Percentiles rank a stretch among this genome's conserved stretches.
phyloP scores from a whole-genome alignment of 2,797 vertebrate species.

The Poeciliopsis infans region DNA sequence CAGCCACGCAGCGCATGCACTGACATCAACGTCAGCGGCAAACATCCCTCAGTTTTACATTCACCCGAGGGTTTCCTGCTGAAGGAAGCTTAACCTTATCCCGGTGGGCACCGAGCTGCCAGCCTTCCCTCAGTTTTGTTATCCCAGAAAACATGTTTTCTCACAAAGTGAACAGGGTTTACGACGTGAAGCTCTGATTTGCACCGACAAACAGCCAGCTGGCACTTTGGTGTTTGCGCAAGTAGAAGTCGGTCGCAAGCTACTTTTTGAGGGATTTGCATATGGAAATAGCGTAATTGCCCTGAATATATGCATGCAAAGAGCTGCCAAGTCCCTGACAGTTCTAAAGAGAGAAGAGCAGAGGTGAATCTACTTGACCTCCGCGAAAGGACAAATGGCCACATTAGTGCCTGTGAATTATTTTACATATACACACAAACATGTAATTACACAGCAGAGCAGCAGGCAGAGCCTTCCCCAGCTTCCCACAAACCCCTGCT shows the following conservation, averaged over 20 bases:
- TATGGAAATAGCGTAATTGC: conserved; percentile 59
- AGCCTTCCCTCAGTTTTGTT: conserved; percentile 2
- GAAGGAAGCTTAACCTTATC: conserved; percentile 27
- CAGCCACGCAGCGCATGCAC: not conserved
- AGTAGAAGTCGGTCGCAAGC: conserved; percentile 15
- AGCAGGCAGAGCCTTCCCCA: not conserved
- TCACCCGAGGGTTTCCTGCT: conserved; percentile 21
- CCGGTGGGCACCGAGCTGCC: conserved; percentile 18
- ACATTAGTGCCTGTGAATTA: conserved; percentile 74
- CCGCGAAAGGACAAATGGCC: conserved; percentile 34
- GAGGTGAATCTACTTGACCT: conserved; percentile 75
- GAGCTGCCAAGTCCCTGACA: conserved; percentile 24
- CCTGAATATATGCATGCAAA: conserved; percentile 25
- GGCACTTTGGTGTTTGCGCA: conserved; percentile 22
- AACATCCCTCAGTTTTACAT: conserved; percentile 16
- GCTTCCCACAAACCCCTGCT: not conserved
- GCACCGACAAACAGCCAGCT: conserved; percentile 29
- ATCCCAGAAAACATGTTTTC: conserved; percentile 5
- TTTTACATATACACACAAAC: conserved; percentile 17
- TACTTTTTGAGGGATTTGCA: conserved; percentile 47
- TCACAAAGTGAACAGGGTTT: conserved; percentile 9
- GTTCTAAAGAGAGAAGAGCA: conserved; percentile 59
- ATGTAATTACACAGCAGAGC: conserved; percentile 25
- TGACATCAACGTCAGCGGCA: conserved; percentile 11
- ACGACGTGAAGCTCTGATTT: conserved; percentile 31